Base-by-base conservation (phyloP, 2,888 invertebrate genomes). In the Crepidodera aurea region DNA sequence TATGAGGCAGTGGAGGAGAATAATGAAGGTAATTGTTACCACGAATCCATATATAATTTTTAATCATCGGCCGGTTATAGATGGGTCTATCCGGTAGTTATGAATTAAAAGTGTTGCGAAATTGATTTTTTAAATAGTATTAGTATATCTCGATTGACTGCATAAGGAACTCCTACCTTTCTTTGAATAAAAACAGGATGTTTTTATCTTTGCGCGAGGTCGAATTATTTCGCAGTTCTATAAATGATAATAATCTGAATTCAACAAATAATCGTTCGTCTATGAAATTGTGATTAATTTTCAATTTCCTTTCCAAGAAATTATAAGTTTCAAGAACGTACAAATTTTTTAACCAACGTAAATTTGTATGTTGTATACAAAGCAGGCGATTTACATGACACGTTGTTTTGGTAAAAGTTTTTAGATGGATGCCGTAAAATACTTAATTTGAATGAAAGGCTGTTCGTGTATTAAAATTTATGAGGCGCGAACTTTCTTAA, bases 401-500 rank as follows among this genome's bases (percentile, higher is more conserved):
- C 53, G 39, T 25, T 25, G 53, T 19, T 29, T 50, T 10, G 29
- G 29, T 29, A 51, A 51, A 32, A 51, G 34, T 51, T 51, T 18
- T 60, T 6, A 46, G 4, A 13, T 25, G 12, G 12, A 22, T 46
- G 7, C n/a, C 27, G n/a, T 46, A n/a, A 46, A 25, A 46, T 25
- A 46, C 25, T 25, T 22, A 46, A 37, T 37, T 46, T 42, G 19
- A 22, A 46, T 25, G 46, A 25, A 46, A 46, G 46, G 46, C 46
- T 12, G 13, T 46, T 16, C 19, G 2, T 3, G 46, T 46, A 25
- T 46, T 46, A 25, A 46, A 46, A 46, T 46, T 46, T 46, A 46
- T 46, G 46, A 46, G 46, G n/a, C 46, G 25, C 19, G 27, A 46
- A 46, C 46, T 46, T 46, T 46, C 46, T n/a, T 46, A 46, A 46